Evolutionary conservation across 2,797 vertebrate genomes (phyloP), one percentile per base, ranked within the genome.

Genomic region (Mergus octosetaceus): DNA sequence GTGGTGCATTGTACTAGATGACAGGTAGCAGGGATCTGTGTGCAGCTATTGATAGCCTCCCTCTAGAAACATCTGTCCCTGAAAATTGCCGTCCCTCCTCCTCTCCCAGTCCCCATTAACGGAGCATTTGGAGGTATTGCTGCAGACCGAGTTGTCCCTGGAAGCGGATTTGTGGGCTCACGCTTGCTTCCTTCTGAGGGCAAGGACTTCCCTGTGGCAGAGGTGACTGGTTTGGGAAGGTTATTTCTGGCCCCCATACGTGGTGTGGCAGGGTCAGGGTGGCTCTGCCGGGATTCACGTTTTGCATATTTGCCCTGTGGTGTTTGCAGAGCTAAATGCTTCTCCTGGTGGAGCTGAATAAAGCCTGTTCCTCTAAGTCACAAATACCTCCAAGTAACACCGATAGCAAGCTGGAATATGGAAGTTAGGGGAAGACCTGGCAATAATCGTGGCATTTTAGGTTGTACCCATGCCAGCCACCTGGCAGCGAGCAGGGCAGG

Each of bases 131-230:
- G 39, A 25, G 58, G 53, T 9, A 8, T 70, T 69, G 66, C 38
- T 4, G n/a, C 3, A 21, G 13, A 3, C 12, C 1, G 24, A 77
- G 4, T 39, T 74, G 32, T 61, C 60, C 30, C 25, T 54, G 49
- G 38, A 65, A 22, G 4, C 38, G 57, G 57, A 13, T 62, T 62
- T 77, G 54, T 17, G 72, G 54, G 28, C 6, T 62, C 2, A 2
- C 1, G 0, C 15, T 69, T 0, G 2, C 22, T 53, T 36, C n/a
- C n/a, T 62, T 39, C 21, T 5, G 22, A 57, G 49, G 36, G n/a
- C 12, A 16, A 19, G 71, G 58, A 34, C 17, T 76, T 87, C 38
- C 64, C 24, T 56, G 34, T 21, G 34, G 6, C 39, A 7, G 15
- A 32, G 62, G n/a, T 3, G 30, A 2, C 43, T 65, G 47, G 7